phyloP scores from a whole-genome alignment of 1,140 invertebrate species.

The Calliphora vicina region DNA sequence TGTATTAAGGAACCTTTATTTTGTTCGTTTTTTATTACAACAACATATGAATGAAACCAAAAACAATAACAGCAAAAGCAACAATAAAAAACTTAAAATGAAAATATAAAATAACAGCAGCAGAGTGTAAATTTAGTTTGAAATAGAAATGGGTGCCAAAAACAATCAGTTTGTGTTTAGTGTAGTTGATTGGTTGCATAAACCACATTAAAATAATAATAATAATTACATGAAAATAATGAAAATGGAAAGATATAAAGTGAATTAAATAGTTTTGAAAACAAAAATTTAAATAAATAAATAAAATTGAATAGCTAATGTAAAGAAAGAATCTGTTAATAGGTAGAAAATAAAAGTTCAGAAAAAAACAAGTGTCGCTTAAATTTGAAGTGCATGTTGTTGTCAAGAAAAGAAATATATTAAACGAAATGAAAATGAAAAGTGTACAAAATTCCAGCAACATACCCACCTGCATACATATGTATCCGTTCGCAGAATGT shows the following conservation, averaged over 20 bases:
- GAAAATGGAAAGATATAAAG: too few species aligned
- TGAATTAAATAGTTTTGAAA: too few species aligned
- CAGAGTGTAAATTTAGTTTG: neutral
- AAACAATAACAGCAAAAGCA: slow-evolving; percentile 28
- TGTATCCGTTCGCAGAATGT: neutral
- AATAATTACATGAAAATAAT: neutral
- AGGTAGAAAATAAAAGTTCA: neutral
- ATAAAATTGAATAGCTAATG: neutral
- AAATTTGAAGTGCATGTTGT: neutral
- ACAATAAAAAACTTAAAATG: slow-evolving; percentile 7
- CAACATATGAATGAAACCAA: neutral
- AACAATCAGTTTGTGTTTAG: neutral
- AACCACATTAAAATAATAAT: neutral
- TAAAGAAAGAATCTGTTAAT: neutral
- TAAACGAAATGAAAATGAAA: neutral
- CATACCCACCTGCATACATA: too few species aligned
- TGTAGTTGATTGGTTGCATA: slow-evolving; percentile 4
- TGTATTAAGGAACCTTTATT: neutral
- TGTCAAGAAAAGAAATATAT: neutral
- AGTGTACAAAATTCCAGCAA: neutral
- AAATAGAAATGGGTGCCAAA: slow-evolving; percentile 4
- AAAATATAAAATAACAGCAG: slow-evolving; percentile 1
- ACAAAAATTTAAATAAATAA: neutral
- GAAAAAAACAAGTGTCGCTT: neutral
- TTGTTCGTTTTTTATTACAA: neutral